These are phyloP conservation scores for Xerus rutilus DNA, from an alignment of 2,797 vertebrate genomes.

Conservation along the genomic window DNA sequence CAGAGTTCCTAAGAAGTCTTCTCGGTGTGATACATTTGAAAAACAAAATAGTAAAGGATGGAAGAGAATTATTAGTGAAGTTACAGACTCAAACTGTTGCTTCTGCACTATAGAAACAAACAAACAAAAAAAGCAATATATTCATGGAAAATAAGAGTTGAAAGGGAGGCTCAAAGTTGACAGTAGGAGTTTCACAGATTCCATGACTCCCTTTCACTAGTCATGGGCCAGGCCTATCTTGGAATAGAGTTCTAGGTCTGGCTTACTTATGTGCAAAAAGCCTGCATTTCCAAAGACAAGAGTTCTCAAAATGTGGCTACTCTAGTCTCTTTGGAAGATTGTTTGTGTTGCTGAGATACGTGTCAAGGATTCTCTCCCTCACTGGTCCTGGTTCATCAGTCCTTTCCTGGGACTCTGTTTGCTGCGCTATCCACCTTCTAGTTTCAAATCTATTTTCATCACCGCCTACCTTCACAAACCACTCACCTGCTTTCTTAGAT, in stretches of 20 bases:
- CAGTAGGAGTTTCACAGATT: fast-evolving
- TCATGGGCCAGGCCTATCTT: background rate
- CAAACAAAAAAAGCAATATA: background rate
- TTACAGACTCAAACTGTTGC: background rate
- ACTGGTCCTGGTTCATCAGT: background rate
- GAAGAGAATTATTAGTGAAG: background rate
- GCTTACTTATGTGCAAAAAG: background rate
- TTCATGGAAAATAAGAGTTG: background rate
- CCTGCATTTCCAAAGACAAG: background rate
- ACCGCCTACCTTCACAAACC: background rate
- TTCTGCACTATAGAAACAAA: background rate
- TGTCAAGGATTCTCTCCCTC: background rate
- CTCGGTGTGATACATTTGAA: background rate
- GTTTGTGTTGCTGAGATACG: background rate
- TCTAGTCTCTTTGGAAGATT: background rate
- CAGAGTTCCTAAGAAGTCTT: background rate
- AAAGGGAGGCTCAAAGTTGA: background rate
- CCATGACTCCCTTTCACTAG: background rate
- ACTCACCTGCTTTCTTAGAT: background rate
- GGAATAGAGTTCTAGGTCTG: background rate
- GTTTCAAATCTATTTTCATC: background rate
- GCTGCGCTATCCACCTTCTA: background rate
- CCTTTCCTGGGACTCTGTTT: background rate
- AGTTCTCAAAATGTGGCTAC: background rate
- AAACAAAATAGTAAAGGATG: background rate